These are phyloP conservation scores for Nymphicus hollandicus DNA, from an alignment of 2,113 vertebrate genomes.

Conservation along the genomic window DNA sequence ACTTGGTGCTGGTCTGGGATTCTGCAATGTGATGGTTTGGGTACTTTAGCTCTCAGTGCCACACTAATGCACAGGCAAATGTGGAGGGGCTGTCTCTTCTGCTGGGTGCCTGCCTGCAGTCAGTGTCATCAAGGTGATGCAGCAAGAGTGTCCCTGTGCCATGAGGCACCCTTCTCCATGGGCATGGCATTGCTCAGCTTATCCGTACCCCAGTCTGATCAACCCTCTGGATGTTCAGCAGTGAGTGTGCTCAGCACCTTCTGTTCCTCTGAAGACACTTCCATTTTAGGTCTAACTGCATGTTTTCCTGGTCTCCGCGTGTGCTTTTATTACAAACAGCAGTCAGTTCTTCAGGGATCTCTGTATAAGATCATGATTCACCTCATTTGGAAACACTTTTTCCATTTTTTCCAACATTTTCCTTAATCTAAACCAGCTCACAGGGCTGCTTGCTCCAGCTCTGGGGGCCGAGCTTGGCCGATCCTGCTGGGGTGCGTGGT, in stretches of 20 bases:
- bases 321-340: constrained; percentile 61
- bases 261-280: neutral
- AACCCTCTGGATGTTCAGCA: neutral
- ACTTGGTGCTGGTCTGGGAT: neutral
- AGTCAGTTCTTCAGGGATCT: constrained; percentile 55
- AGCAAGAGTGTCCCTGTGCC: neutral
- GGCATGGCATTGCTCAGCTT: neutral
- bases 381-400: constrained; percentile 40
- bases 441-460: neutral
- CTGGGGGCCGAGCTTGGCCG: neutral
- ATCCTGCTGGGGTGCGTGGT: rapidly evolving
- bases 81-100: neutral
- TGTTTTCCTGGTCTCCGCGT: neutral
- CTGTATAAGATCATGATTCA: constrained; percentile 58
- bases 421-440: constrained; percentile 51
- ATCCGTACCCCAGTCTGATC: rapidly evolving
- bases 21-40: neutral
- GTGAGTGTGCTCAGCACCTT: neutral
- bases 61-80: rapidly evolving
- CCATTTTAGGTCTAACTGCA: neutral
- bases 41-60: neutral
- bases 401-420: neutral
- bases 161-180: neutral
- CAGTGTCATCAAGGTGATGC: rapidly evolving
- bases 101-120: neutral